Evolutionary conservation across 2,113 vertebrate species (phyloP).

Genomic region (Upupa epops): DNA sequence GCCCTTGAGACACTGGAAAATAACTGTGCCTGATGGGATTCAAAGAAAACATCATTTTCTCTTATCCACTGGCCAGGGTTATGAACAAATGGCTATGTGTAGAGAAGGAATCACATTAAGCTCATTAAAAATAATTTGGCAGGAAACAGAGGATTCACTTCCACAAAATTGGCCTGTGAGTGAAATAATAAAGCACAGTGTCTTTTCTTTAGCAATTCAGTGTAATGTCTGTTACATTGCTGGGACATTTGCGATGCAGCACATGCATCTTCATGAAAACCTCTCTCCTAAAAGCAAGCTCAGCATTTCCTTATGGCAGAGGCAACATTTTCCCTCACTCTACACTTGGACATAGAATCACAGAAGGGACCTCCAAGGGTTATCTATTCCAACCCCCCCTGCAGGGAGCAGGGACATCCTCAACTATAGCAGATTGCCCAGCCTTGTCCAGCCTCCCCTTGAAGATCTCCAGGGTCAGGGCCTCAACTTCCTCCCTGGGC

Average conservation of each 20-base stretch:
- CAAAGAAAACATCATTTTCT: conserved; percentile 1
- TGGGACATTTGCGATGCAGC: background rate
- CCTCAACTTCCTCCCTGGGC: no score
- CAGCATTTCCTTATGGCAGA: background rate
- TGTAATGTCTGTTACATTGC: conserved; percentile 2
- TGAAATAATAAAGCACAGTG: conserved; percentile 47
- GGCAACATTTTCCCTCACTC: background rate
- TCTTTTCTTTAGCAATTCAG: conserved; percentile 26
- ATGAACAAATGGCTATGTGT: conserved; percentile 16
- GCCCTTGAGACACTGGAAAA: conserved; percentile 13
- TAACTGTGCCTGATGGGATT: background rate
- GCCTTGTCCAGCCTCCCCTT: no score
- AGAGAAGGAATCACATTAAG: conserved; percentile 25
- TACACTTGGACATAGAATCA: background rate
- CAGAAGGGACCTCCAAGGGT: no score
- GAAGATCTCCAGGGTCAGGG: no score
- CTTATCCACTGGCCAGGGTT: background rate
- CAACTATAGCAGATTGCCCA: no score
- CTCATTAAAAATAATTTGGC: conserved; percentile 60
- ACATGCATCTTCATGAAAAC: conserved; percentile 42
- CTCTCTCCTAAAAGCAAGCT: background rate
- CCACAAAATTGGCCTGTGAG: conserved; percentile 2
- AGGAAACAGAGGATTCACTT: conserved; percentile 40
- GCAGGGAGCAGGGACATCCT: no score
- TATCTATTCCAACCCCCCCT: no score